Conservation (phyloP, 2,113 vertebrate species). For the Catharus bicknelli region DNA sequence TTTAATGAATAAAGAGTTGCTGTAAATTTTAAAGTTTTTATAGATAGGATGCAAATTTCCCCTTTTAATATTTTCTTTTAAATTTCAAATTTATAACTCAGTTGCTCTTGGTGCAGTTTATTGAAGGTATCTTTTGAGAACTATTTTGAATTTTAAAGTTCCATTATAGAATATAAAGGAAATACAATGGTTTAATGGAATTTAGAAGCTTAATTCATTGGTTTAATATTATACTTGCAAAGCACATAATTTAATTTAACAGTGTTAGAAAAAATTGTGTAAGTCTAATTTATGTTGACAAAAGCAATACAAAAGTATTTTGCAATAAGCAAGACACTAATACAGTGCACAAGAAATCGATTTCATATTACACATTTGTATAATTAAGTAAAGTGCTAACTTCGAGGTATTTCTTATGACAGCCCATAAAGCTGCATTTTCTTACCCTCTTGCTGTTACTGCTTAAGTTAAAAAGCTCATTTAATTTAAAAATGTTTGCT, state of each 20-base stretch:
- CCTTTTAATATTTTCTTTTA: background rate
- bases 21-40: background rate
- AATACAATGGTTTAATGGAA: background rate
- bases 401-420: background rate
- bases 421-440: constrained; percentile 2
- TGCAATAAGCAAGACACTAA: constrained; percentile 29
- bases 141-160: background rate
- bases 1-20: constrained; percentile 13
- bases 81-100: background rate
- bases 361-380: constrained; percentile 39
- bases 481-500: constrained; percentile 38
- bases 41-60: background rate
- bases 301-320: constrained; percentile 39
- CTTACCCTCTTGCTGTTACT: background rate
- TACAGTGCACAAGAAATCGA: constrained; percentile 10
- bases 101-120: background rate
- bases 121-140: background rate
- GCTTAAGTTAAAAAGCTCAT: constrained; percentile 47
- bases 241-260: constrained; percentile 49
- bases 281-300: constrained; percentile 55
- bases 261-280: background rate
- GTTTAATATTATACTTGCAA: constrained; percentile 1
- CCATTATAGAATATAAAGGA: background rate
- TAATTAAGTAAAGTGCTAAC: constrained; percentile 39
- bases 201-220: constrained; percentile 20